These are phyloP conservation scores for Henicopernis longicauda DNA, from an alignment of 2,113 vertebrate species.

Conservation along the genomic window DNA sequence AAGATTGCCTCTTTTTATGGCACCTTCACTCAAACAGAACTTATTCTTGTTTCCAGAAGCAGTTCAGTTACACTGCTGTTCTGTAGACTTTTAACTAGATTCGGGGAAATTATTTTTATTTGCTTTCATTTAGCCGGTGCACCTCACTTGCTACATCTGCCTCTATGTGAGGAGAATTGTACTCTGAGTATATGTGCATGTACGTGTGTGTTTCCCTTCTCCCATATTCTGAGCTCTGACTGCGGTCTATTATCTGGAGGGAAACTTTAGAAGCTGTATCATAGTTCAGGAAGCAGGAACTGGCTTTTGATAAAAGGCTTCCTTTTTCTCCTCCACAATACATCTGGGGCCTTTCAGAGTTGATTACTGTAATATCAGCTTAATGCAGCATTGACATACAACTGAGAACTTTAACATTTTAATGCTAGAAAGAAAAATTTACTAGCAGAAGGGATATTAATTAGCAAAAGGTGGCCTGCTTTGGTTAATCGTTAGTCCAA, in stretches of 20 bases:
- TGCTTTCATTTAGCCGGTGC: not conserved
- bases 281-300: constrained; percentile 74
- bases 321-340: constrained; percentile 64
- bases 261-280: constrained; percentile 65
- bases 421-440: constrained; percentile 42
- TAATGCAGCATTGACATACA: constrained; percentile 62
- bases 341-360: constrained; percentile 68
- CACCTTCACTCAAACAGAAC: not conserved
- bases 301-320: constrained; percentile 77
- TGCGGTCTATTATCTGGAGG: constrained; percentile 25
- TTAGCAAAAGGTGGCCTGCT: constrained; percentile 38
- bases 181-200: not conserved
- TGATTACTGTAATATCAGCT: constrained; percentile 69
- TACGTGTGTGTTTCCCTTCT: not conserved
- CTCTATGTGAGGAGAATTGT: not conserved
- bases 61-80: not conserved
- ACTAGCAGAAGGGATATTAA: constrained; percentile 36
- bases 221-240: constrained; percentile 11
- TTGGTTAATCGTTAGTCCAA: constrained; percentile 46
- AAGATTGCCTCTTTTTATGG: not conserved
- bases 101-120: not conserved
- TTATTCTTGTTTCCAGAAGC: not conserved
- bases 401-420: constrained; percentile 59
- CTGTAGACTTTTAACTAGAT: not conserved
- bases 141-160: not conserved